Evolutionary conservation across 2,888 invertebrate genomes (phyloP).

Genomic region (Acanthosepion esculentum): DNA sequence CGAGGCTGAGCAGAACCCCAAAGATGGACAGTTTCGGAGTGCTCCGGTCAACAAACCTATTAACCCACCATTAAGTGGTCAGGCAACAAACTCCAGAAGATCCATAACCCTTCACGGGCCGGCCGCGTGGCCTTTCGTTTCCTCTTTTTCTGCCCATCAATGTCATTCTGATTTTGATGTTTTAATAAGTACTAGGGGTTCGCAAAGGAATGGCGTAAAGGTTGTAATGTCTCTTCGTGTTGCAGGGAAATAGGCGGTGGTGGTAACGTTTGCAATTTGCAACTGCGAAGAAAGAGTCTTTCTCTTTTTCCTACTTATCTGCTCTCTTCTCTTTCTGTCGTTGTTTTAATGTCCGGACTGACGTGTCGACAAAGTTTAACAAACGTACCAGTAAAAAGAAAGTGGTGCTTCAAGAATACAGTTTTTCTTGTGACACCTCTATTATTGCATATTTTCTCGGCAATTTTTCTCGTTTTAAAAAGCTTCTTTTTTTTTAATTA

Average conservation of each 20-base stretch:
- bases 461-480: no score
- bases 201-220: not conserved
- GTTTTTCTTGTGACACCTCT: no score
- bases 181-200: not conserved
- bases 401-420: no score
- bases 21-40: not conserved
- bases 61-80: slow-evolving; percentile 33
- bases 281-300: not conserved
- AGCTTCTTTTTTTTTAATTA: no score
- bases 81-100: not conserved
- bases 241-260: not conserved
- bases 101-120: not conserved
- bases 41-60: slow-evolving; percentile 21
- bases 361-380: no score
- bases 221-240: not conserved
- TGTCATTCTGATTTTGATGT: not conserved
- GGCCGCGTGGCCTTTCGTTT: not conserved
- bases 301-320: not conserved
- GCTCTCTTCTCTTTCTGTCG: no score
- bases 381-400: no score
- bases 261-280: not conserved
- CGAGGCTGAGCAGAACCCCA: no score
- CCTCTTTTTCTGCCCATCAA: slow-evolving; percentile 33
- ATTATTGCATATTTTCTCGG: no score
- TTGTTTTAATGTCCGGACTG: no score